A percentile compares a stretch with the other conserved stretches of the same genome.
Evolutionary conservation across 2,888 invertebrate species (phyloP).

Genomic region (Chrysolina oricalcia): DNA sequence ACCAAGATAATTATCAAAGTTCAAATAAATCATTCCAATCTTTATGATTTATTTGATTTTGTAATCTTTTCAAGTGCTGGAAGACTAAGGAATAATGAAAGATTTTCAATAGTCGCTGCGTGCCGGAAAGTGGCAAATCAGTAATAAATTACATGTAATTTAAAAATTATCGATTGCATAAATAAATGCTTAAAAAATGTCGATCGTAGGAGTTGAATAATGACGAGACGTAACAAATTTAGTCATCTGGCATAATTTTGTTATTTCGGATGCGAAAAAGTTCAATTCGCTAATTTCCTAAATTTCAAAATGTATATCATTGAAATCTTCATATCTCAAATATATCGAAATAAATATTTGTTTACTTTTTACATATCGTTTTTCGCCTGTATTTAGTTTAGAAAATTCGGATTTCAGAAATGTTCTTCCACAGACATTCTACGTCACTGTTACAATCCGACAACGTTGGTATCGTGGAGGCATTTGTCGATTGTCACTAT

Average conservation of each 20-base stretch:
- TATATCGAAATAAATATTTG: too few species aligned
- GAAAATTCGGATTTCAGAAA: too few species aligned
- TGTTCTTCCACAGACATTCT: too few species aligned
- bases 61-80: background rate
- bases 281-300: too few species aligned
- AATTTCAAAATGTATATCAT: too few species aligned
- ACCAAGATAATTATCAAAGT: background rate
- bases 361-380: too few species aligned
- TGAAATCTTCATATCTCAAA: too few species aligned
- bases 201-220: background rate
- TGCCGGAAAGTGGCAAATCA: background rate
- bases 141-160: background rate
- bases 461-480: too few species aligned
- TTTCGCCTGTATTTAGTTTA: too few species aligned
- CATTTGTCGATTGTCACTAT: too few species aligned
- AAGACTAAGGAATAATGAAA: background rate
- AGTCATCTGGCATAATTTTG: background rate
- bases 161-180: background rate
- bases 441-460: too few species aligned
- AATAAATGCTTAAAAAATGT: background rate
- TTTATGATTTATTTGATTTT: conserved; percentile 13
- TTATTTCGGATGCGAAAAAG: background rate
- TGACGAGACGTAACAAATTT: background rate
- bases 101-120: background rate
- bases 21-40: background rate